Base-by-base conservation (phyloP, 2,113 vertebrate species). In the Ahaetulla prasina region DNA sequence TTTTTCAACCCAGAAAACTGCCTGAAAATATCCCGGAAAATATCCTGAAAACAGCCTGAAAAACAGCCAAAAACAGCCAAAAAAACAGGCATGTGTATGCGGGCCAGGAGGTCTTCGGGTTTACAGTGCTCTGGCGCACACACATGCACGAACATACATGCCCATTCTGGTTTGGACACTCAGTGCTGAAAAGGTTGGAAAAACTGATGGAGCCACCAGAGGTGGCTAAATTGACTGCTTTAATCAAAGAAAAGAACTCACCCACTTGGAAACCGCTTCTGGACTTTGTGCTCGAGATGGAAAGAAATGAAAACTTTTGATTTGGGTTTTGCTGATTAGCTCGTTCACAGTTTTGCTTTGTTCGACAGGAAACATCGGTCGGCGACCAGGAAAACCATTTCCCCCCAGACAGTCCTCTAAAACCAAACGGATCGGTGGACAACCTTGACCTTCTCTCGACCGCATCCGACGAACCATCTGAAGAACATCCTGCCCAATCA, bases 361-460 rank as follows among this genome's bases (percentile, higher is more conserved):
- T 10, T 86, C 91, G 30, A 53, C 92, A 98, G 97, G 97, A 97
- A 35, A 57, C 60, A 3, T 93, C 95, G 0, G 12, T 93, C 8
- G 93, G 91, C 93, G 97, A 97, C 27, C 95, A 94, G n/a, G 96
- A 97, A 85, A 94, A 93, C n/a, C 4, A 1, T 0, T 30, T 93
- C 45, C 92, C 93, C 54, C 8, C 80, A 43, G 96, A 97, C 90
- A 94, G 93, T 0, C 7, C 94, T 89, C 92, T 97, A 87, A 98
- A 97, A 95, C 93, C 97, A 63, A 98, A 98, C 57, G 98, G 97
- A 93, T 99, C 99, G 86, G 97, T 97, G 2, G 98, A 98, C 50
- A 98, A 99, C 96, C 97, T 80, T 43, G 74, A 80, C 18, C 35
- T 80, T 43, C 74, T 98, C 93, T 95, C 92, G 91, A 98, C 97